Evolutionary conservation across 2,888 invertebrate genomes (phyloP), one percentile per base, ranked within the genome.

Genomic region (Gisinianus flammeolus): DNA sequence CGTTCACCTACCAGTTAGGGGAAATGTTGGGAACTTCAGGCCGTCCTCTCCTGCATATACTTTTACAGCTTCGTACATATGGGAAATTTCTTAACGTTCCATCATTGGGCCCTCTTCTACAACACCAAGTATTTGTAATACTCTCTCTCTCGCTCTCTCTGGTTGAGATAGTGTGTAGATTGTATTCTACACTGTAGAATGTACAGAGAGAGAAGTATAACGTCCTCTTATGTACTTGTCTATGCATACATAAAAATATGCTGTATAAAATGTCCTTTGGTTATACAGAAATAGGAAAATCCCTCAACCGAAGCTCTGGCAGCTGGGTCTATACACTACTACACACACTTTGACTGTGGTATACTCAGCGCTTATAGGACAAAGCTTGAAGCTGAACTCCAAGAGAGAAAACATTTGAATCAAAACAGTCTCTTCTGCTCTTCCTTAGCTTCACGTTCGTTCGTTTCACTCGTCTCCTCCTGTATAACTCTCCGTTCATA

Each of bases 401-500:
- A n/a, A n/a, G n/a, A n/a, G 24, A 62, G 26, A 35, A 35, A 35
- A 35, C 35, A 35, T 35, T 35, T 62, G 62, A 68, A 68, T 68
- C 68, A 68, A 68, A 68, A 68, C 68, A 68, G 24, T 68, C 68
- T 68, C 68, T 33, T 68, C 31, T 68, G 66, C 31, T 31, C 68
- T 68, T 68, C 68, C 68, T 68, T 66, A 66, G 66, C 26, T 64
- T 66, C 66, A 66, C 62, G 62, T 62, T 66, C 5, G 66, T 62
- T 62, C 62, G 62, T 54, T 44, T 58, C 12, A 12, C 24, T 64
- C 24, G 64, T 64, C 12, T 64, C 24, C 22, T 4, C 26, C 64
- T 64, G 19, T 54, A 16, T 54, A 4, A 5, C 54, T 54, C 54
- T 8, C 6, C n/a, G n/a, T n/a, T n/a, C n/a, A n/a, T n/a, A n/a